Evolutionary conservation across 2,113 vertebrate genomes (phyloP).

Genomic region (Dicrurus megarhynchus): DNA sequence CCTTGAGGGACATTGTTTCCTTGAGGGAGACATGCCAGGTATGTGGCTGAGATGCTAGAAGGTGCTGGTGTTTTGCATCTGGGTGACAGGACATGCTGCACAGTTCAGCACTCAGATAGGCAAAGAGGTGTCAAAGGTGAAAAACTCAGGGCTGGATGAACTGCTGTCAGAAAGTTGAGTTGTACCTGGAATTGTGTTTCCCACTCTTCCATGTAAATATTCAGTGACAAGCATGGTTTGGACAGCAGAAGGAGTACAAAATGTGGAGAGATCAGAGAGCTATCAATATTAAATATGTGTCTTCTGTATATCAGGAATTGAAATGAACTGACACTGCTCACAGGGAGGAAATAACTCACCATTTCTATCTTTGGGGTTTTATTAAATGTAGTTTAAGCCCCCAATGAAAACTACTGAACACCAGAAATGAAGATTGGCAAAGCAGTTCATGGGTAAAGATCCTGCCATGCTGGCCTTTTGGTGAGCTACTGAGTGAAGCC

Average conservation of each 20-base stretch:
- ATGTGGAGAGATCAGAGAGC: not conserved
- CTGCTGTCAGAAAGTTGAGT: not conserved
- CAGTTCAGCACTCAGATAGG: not conserved
- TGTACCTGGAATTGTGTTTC: not conserved
- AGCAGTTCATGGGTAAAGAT: not conserved
- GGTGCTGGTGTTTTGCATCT: not conserved
- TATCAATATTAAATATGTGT: not conserved
- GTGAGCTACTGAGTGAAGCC: rapidly evolving
- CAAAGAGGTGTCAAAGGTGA: not conserved
- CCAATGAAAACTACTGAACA: not conserved
- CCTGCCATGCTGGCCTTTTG: not conserved
- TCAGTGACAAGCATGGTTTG: not conserved
- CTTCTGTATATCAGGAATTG: not conserved
- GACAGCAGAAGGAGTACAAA: not conserved
- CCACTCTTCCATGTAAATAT: not conserved
- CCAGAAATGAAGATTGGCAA: not conserved
- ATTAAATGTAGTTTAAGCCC: not conserved
- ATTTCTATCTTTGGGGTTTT: not conserved
- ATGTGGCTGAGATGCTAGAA: not conserved
- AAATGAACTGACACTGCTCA: not conserved
- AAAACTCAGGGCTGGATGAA: not conserved
- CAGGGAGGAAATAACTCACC: not conserved
- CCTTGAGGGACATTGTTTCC: not conserved
- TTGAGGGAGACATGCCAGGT: not conserved
- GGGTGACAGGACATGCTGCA: not conserved